Evolutionary conservation across 2,113 vertebrate genomes (phyloP).

Genomic region (Ochotona curzoniae): DNA sequence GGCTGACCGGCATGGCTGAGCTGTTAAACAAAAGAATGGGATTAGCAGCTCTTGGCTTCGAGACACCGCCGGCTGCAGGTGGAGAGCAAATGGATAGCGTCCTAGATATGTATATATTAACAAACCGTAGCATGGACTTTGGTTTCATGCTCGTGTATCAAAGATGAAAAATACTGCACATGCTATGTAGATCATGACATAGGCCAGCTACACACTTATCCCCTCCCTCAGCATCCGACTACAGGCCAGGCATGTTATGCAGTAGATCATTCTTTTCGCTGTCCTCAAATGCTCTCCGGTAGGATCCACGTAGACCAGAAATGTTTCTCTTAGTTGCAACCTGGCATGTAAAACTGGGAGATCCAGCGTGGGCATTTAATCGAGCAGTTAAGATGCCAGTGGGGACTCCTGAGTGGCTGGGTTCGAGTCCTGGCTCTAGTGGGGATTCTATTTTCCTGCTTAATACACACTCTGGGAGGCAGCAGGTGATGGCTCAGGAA

Average conservation of each 20-base stretch:
- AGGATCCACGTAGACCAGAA: constrained; percentile 21
- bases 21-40: constrained; percentile 54
- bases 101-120: too few relatives aligned
- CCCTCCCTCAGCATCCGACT: constrained; percentile 39
- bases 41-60: constrained; percentile 58
- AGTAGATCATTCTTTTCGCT: constrained; percentile 33
- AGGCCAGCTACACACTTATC: neutral
- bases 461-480: too few relatives aligned
- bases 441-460: too few relatives aligned
- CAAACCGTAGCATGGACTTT: neutral
- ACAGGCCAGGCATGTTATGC: constrained; percentile 7
- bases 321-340: constrained; percentile 37
- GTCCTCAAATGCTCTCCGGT: constrained; percentile 40
- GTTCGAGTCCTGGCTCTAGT: too few relatives aligned
- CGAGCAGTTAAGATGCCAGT: too few relatives aligned
- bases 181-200: neutral
- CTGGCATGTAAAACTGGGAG: neutral
- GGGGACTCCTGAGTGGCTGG: too few relatives aligned
- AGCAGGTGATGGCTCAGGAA: too few relatives aligned
- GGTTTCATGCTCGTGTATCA: constrained; percentile 35
- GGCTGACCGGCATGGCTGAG: neutral
- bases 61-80: neutral
- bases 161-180: constrained; percentile 22
- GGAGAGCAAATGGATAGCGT: too few relatives aligned
- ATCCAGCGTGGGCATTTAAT: too few relatives aligned